A percentile compares a stretch with the other conserved stretches of the same genome.
phyloP scores from a whole-genome alignment of 2,113 vertebrate genomes.

The Centrocercus urophasianus region DNA sequence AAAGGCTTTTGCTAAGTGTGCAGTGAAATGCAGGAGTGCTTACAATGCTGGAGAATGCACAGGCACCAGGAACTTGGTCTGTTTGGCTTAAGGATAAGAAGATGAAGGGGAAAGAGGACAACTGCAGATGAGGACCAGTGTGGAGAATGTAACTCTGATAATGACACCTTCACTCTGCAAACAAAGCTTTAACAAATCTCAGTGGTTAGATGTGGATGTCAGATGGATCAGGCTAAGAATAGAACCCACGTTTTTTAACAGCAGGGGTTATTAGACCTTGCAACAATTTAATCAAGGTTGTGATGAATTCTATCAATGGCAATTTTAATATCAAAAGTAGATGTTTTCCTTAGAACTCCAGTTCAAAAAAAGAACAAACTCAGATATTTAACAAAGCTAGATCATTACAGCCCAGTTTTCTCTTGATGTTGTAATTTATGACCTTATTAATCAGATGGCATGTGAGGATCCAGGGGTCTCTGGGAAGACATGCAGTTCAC shows the following conservation, averaged over 20 bases:
- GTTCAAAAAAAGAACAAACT: not conserved
- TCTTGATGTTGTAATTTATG: not conserved
- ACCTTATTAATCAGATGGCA: not conserved
- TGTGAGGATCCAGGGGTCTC: not conserved
- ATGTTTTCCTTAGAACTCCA: conserved; percentile 31
- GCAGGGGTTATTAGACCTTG: not conserved
- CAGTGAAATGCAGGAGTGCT: not conserved
- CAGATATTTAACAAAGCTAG: not conserved
- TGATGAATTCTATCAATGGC: conserved; percentile 8
- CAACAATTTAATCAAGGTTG: conserved; percentile 29
- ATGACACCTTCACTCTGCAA: not conserved
- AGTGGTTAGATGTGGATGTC: not conserved
- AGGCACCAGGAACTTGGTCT: not conserved
- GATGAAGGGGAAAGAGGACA: not conserved
- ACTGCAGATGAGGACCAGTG: not conserved
- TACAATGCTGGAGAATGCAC: not conserved
- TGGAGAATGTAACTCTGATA: not conserved
- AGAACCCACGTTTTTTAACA: not conserved
- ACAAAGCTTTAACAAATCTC: not conserved
- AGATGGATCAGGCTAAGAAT: conserved; percentile 23
- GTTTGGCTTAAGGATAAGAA: not conserved
- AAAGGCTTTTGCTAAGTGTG: not conserved
- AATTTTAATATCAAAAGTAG: conserved; percentile 32
- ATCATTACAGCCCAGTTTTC: not conserved
- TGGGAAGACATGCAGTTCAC: not conserved